phyloP scores from a whole-genome alignment of 1,140 invertebrate species.

The Nixonia krombeini region DNA sequence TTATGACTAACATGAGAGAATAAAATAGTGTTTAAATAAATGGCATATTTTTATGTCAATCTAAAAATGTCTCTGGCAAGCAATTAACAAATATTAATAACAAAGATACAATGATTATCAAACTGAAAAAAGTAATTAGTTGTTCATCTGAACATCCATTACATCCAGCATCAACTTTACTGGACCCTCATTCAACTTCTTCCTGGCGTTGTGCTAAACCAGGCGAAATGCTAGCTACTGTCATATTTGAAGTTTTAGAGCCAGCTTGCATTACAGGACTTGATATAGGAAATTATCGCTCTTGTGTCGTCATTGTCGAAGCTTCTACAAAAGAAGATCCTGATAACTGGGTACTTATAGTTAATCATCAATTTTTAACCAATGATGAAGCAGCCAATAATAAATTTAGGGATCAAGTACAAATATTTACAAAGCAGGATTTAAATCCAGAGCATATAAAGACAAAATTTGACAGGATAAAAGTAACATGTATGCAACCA shows the following conservation, averaged over 20 bases:
- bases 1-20: no score
- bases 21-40: no score
- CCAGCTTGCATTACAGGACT: slow-evolving; percentile 60
- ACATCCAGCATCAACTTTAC: slow-evolving; percentile 61
- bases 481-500: slow-evolving; percentile 67
- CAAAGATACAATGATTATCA: slow-evolving; percentile 61
- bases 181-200: slow-evolving; percentile 50
- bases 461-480: slow-evolving; percentile 63
- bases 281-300: slow-evolving; percentile 66
- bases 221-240: slow-evolving; percentile 58
- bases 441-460: slow-evolving; percentile 58
- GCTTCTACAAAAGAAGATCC: slow-evolving; percentile 59
- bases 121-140: slow-evolving; percentile 60
- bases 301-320: slow-evolving; percentile 60
- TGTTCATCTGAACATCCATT: slow-evolving; percentile 64
- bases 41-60: no score
- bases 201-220: slow-evolving; percentile 66
- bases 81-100: not conserved
- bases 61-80: no score
- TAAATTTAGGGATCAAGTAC: slow-evolving; percentile 65
- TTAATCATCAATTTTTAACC: slow-evolving; percentile 64
- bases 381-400: slow-evolving; percentile 63
- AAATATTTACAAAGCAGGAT: slow-evolving; percentile 66
- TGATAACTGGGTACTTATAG: slow-evolving; percentile 62
- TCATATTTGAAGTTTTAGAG: slow-evolving; percentile 61